A percentile compares a stretch with the other conserved stretches of the same genome.
These are phyloP conservation scores for Tragelaphus strepsiceros DNA, from an alignment of 2,113 vertebrate species.

Conservation along the genomic window DNA sequence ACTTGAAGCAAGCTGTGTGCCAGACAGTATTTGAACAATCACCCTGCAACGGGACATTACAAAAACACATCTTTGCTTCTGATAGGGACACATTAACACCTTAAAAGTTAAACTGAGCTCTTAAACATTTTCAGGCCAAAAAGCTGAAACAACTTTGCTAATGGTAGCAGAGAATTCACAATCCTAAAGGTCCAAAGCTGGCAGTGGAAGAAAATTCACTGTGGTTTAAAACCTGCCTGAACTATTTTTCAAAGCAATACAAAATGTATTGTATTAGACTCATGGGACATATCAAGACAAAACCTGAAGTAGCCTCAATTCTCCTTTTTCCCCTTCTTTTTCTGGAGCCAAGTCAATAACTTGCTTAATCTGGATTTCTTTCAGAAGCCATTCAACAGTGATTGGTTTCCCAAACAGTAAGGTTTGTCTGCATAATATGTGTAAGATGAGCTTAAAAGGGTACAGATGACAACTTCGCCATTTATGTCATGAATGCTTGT, in stretches of 20 bases:
- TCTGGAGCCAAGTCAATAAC: conserved; percentile 59
- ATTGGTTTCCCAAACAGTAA: conserved; percentile 55
- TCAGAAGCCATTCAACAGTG: conserved; percentile 59
- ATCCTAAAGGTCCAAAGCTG: not conserved
- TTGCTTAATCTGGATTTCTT: conserved; percentile 72
- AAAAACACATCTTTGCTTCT: not conserved
- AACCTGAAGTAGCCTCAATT: conserved; percentile 54
- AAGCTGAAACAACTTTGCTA: not conserved
- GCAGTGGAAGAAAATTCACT: not conserved
- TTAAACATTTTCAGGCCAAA: not conserved
- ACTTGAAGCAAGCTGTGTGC: not conserved
- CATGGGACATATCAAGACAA: conserved; percentile 59
- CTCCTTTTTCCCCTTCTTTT: not conserved
- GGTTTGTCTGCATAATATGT: conserved; percentile 54
- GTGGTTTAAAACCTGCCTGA: conserved; percentile 53
- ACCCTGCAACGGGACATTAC: not conserved
- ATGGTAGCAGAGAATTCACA: not conserved
- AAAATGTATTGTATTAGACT: conserved; percentile 58
- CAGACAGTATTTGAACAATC: not conserved
- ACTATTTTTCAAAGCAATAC: conserved; percentile 64
- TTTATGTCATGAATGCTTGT: conserved; percentile 3
- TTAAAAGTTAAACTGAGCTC: conserved; percentile 13
- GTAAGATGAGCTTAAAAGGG: conserved; percentile 46
- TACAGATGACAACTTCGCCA: conserved; percentile 32
- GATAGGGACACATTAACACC: conserved; percentile 5